Evolutionary conservation across 2,888 invertebrate species (phyloP).

Genomic region (Acleris emargana): DNA sequence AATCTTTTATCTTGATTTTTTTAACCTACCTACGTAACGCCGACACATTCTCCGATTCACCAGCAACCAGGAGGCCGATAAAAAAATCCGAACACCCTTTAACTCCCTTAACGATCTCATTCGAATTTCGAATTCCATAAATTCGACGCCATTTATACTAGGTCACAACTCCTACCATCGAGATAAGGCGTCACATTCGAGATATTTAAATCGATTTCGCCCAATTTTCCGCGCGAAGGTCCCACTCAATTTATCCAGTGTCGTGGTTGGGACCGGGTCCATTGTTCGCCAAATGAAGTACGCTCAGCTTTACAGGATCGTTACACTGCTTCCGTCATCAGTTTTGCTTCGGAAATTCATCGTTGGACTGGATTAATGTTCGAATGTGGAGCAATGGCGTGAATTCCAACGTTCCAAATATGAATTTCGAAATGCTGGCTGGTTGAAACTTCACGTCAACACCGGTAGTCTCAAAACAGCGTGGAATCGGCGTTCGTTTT

Average conservation of each 20-base stretch:
- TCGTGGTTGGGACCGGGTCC: conserved; percentile 67
- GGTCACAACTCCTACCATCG: conserved; percentile 59
- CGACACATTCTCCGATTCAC: too few species aligned
- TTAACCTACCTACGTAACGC: too few species aligned
- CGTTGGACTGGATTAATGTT: conserved; percentile 23
- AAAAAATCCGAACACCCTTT: background rate
- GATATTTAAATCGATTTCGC: conserved; percentile 83
- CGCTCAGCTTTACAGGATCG: conserved; percentile 68
- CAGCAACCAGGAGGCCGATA: background rate
- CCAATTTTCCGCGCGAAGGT: conserved; percentile 80
- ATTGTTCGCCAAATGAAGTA: conserved; percentile 82
- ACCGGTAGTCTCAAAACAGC: background rate
- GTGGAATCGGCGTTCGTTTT: conserved; percentile 18
- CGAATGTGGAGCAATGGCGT: conserved; percentile 19
- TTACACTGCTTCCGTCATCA: conserved; percentile 69
- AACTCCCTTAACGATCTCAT: conserved; percentile 5
- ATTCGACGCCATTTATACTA: conserved; percentile 19
- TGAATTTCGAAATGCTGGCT: conserved; percentile 14
- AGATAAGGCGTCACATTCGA: conserved; percentile 80
- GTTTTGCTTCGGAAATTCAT: conserved; percentile 43
- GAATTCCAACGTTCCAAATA: conserved; percentile 22
- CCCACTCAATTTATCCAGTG: conserved; percentile 80
- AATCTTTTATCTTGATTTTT: too few species aligned
- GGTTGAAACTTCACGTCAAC: conserved; percentile 1
- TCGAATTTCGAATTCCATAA: conserved; percentile 13